These are phyloP conservation scores for Ancistrus triradiatus DNA, from an alignment of 2,113 vertebrate genomes.

Conservation along the genomic window DNA sequence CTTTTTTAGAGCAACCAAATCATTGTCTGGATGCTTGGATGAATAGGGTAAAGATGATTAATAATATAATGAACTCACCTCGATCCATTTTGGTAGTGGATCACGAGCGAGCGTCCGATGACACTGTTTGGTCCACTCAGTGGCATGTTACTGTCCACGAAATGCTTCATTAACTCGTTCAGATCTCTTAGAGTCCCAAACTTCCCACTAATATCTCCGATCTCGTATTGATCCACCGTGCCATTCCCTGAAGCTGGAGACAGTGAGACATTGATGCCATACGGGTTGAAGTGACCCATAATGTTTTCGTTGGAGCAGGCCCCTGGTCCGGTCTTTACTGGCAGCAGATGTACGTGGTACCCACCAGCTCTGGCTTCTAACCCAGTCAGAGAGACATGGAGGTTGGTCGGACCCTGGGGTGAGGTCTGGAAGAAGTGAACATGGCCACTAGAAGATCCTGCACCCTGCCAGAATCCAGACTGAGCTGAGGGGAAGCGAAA, in stretches of 20 bases:
- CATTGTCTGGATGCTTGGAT: too few relatives aligned
- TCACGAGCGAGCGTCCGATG: slow-evolving; percentile 67
- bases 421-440: slow-evolving; percentile 58
- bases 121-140: slow-evolving; percentile 67
- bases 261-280: slow-evolving; percentile 49
- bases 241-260: slow-evolving; percentile 63
- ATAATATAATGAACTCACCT: slow-evolving; percentile 63
- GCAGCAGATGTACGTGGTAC: slow-evolving; percentile 71
- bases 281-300: slow-evolving; percentile 71
- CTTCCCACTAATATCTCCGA: slow-evolving; percentile 76
- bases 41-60: too few relatives aligned
- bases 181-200: slow-evolving; percentile 60
- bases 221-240: slow-evolving; percentile 73
- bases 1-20: too few relatives aligned
- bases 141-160: slow-evolving; percentile 61
- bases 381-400: slow-evolving; percentile 57
- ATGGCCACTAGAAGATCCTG: slow-evolving; percentile 48
- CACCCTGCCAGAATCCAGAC: slow-evolving; percentile 59
- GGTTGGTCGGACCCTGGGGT: slow-evolving; percentile 59
- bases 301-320: slow-evolving; percentile 66
- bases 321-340: slow-evolving; percentile 45
- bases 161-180: slow-evolving; percentile 33
- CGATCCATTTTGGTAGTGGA: slow-evolving; percentile 65
- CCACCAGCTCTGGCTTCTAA: slow-evolving; percentile 56
- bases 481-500: slow-evolving; percentile 48